Conservation (phyloP, 2,888 invertebrate species). For the Myopa tessellatipennis region DNA sequence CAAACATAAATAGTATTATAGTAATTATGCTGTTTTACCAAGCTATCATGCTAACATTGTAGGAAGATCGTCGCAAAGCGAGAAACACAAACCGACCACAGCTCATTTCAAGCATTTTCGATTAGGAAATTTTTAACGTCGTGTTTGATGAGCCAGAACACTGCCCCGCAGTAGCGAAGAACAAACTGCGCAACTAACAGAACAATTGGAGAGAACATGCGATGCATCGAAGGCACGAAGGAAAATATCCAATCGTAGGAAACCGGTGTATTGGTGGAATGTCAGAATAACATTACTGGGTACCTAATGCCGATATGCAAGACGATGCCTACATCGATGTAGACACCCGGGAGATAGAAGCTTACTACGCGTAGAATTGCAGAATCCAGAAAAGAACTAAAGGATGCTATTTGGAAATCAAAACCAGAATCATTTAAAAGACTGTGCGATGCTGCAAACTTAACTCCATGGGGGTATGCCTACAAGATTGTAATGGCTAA, state of each 20-base stretch:
- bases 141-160: too few species aligned
- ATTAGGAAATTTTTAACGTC: too few species aligned
- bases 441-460: neutral
- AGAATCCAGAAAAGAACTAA: neutral
- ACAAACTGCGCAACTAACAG: too few species aligned
- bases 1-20: too few species aligned
- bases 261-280: neutral
- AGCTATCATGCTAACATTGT: slow-evolving; percentile 16
- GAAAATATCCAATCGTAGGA: neutral
- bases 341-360: too few species aligned
- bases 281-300: neutral
- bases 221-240: too few species aligned
- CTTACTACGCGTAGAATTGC: too few species aligned
- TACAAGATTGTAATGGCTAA: slow-evolving; percentile 9
- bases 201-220: too few species aligned
- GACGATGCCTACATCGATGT: neutral
- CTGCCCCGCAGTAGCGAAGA: too few species aligned
- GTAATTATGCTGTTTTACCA: neutral
- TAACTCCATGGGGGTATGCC: neutral
- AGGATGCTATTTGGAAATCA: neutral
- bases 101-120: neutral
- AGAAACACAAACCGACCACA: neutral
- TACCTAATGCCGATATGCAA: neutral
- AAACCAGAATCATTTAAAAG: neutral
- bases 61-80: neutral